A percentile compares a stretch with the other conserved stretches of the same genome.
Conservation (phyloP, 92 coral and sea anemone species). For the Plumapathes pennacea region DNA sequence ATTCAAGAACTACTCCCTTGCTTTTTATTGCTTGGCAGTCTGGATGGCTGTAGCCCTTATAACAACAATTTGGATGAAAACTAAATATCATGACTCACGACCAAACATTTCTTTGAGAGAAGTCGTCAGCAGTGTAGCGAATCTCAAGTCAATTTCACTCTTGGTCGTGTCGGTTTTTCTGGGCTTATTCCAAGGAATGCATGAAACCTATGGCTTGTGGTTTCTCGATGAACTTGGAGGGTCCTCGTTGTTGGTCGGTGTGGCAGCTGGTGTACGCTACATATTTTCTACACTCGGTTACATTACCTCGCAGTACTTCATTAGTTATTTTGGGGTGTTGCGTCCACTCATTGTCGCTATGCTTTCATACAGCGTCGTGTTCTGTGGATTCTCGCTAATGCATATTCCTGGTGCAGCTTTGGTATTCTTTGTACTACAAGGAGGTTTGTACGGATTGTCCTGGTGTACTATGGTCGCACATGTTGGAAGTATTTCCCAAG, state of each 20-base stretch:
- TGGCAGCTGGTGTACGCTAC: constrained; percentile 39
- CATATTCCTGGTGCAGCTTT: constrained; percentile 36
- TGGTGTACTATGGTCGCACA: too few species aligned
- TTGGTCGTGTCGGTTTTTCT: constrained; percentile 1
- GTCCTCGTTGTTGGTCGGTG: constrained; percentile 36
- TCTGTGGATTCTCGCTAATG: constrained; percentile 18
- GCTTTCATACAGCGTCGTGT: constrained; percentile 1
- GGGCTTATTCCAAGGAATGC: constrained; percentile 33
- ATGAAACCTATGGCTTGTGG: constrained; percentile 47
- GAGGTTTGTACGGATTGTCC: constrained; percentile 13
- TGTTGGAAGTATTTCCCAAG: too few species aligned
- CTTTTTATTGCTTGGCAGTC: constrained; percentile 40
- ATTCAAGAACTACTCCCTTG: constrained; percentile 21
- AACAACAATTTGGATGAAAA: constrained; percentile 3
- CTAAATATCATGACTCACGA: constrained; percentile 6
- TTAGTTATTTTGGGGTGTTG: constrained; percentile 14
- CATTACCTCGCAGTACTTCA: constrained; percentile 10
- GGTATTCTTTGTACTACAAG: constrained; percentile 12
- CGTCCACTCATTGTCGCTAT: constrained; percentile 10
- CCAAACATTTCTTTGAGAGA: not conserved
- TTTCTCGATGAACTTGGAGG: constrained; percentile 58
- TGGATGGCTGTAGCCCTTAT: constrained; percentile 16
- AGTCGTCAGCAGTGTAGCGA: not conserved
- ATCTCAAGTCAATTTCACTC: too few species aligned
- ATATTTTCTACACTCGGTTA: constrained; percentile 3